Conservation (phyloP, 2,797 vertebrate species). For the Cryptoblepharus egeriae region DNA sequence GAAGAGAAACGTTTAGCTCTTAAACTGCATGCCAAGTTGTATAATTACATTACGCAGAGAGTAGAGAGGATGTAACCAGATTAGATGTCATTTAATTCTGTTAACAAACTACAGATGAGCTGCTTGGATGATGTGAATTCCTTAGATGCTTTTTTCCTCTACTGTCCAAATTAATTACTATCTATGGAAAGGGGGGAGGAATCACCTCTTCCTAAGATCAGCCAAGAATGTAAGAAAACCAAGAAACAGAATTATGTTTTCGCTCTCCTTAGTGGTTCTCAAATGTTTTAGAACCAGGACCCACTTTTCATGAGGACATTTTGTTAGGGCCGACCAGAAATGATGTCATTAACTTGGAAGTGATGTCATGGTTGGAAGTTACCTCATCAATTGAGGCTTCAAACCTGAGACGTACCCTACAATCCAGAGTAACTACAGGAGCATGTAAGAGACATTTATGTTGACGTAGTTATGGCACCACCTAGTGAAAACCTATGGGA, state of each 20-base stretch:
- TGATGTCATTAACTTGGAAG: no score
- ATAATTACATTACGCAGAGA: slow-evolving; percentile 24
- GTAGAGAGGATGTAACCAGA: slow-evolving; percentile 49
- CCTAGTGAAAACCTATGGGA: no score
- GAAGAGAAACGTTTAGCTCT: slow-evolving; percentile 23
- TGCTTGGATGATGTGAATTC: slow-evolving; percentile 28
- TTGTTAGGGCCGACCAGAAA: no score
- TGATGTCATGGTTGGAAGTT: no score
- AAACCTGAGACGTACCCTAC: no score
- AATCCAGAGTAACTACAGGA: no score
- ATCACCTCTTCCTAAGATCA: slow-evolving; percentile 20
- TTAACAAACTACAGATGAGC: slow-evolving; percentile 47
- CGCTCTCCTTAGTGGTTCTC: background rate
- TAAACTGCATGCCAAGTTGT: slow-evolving; percentile 40
- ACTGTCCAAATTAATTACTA: slow-evolving; percentile 4
- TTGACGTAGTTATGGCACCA: no score
- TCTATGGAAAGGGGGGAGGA: background rate
- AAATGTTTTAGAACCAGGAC: no score
- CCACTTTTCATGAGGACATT: no score
- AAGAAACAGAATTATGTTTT: background rate
- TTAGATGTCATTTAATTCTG: slow-evolving; percentile 47
- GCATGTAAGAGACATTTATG: no score
- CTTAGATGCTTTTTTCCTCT: slow-evolving; percentile 36
- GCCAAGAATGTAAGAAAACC: background rate
- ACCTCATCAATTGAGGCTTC: no score